phyloP scores from a whole-genome alignment of 2,888 invertebrate species.

The Phalera bucephala region DNA sequence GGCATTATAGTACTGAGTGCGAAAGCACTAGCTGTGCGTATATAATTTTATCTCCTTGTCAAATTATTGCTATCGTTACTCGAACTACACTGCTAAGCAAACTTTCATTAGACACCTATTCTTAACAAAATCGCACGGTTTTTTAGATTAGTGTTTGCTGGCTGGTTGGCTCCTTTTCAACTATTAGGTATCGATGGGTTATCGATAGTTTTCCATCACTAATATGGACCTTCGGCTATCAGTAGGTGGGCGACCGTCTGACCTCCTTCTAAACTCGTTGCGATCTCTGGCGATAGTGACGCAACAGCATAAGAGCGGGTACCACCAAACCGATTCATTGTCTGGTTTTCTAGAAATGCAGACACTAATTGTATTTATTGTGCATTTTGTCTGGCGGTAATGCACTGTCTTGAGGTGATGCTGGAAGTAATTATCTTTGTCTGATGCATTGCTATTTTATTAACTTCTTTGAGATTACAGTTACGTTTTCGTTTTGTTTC shows the following conservation, averaged over 20 bases:
- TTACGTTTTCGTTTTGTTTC: background rate
- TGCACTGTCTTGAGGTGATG: background rate
- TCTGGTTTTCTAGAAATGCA: constrained; percentile 10
- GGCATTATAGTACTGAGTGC: no score
- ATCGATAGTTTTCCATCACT: background rate
- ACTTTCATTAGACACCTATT: no score
- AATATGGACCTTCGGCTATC: constrained; percentile 37
- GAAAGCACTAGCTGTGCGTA: no score
- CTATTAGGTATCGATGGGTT: no score
- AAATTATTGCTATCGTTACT: background rate
- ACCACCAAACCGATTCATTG: constrained; percentile 22
- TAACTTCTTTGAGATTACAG: background rate
- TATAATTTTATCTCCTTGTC: no score
- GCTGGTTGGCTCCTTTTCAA: no score
- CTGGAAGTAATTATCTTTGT: background rate
- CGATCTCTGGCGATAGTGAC: constrained; percentile 37
- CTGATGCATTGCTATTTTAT: background rate
- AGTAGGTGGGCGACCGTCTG: constrained; percentile 52
- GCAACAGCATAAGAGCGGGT: constrained; percentile 27
- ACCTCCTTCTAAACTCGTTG: constrained; percentile 54
- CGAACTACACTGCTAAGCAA: no score
- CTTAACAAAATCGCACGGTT: no score
- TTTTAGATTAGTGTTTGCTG: no score
- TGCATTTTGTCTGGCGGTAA: background rate
- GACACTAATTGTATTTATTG: constrained; percentile 4